Conservation (phyloP, 1,140 invertebrate species). For the Mercenaria mercenaria region DNA sequence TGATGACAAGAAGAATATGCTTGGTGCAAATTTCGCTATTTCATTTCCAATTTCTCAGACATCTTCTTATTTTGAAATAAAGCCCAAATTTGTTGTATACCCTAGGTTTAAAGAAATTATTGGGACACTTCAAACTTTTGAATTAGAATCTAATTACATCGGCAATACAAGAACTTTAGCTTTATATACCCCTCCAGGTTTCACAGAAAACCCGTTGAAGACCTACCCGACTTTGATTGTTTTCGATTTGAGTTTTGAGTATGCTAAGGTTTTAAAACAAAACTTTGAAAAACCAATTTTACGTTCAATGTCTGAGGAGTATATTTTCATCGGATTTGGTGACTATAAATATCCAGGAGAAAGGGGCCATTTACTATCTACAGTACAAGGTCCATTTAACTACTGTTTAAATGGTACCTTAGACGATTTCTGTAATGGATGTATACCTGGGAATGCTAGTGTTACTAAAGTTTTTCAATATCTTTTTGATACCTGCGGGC, state of each 20-base stretch:
- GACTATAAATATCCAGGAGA: background rate
- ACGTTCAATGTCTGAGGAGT: background rate
- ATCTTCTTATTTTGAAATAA: constrained; percentile 35
- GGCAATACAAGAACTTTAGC: background rate
- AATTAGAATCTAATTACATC: background rate
- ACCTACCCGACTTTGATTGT: constrained; percentile 22
- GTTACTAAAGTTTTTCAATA: background rate
- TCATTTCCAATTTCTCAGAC: constrained; percentile 19
- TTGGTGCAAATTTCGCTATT: constrained; percentile 56
- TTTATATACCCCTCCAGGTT: constrained; percentile 40
- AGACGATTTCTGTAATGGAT: background rate
- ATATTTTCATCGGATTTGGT: constrained; percentile 26
- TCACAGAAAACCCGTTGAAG: constrained; percentile 50
- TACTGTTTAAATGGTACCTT: constrained; percentile 29
- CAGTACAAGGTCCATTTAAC: background rate
- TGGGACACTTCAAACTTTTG: background rate
- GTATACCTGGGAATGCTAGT: background rate
- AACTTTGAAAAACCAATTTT: background rate
- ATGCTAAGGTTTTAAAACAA: background rate
- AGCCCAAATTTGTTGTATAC: background rate
- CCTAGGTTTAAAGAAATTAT: constrained; percentile 30
- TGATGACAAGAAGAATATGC: constrained; percentile 36
- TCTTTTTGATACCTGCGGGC: background rate
- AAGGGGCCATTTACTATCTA: constrained; percentile 7
- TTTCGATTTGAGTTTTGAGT: background rate